phyloP scores from a whole-genome alignment of 1,140 invertebrate species.

The Brachionus plicatilis region DNA sequence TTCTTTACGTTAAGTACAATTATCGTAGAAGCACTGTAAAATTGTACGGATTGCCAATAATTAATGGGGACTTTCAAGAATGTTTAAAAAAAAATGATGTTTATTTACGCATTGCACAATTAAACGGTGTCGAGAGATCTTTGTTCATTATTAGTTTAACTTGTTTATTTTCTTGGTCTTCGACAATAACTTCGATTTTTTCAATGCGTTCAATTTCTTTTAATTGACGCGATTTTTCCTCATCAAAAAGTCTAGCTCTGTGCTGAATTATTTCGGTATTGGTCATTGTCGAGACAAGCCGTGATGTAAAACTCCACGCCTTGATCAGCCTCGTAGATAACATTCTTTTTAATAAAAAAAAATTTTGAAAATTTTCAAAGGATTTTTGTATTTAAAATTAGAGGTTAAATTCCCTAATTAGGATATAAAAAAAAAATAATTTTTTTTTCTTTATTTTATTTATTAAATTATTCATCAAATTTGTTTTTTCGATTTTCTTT shows the following conservation, averaged over 20 bases:
- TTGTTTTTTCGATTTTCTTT: constrained; percentile 19
- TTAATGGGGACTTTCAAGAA: too few relatives aligned
- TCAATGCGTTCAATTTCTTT: constrained; percentile 29
- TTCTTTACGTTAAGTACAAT: too few relatives aligned
- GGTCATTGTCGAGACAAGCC: not conserved
- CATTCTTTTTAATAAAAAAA: not conserved
- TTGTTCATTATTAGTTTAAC: constrained; percentile 77
- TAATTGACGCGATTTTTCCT: constrained; percentile 4
- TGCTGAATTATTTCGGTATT: not conserved
- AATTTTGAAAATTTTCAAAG: not conserved
- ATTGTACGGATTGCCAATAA: too few relatives aligned
- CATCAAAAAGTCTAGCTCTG: not conserved
- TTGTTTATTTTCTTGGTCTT: not conserved
- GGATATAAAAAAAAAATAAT: not conserved
- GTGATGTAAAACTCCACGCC: not conserved
- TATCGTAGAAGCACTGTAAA: too few relatives aligned
- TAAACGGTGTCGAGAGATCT: constrained; percentile 78
- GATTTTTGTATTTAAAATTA: not conserved
- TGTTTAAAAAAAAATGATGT: not conserved
- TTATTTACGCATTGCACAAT: constrained; percentile 75
- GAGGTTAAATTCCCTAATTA: constrained; percentile 23
- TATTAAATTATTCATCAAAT: not conserved
- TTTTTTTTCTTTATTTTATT: constrained; percentile 12
- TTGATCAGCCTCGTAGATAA: not conserved
- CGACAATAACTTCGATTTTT: constrained; percentile 27